Base-by-base conservation (phyloP, 2,888 invertebrate genomes). In the Clunio marinus region DNA sequence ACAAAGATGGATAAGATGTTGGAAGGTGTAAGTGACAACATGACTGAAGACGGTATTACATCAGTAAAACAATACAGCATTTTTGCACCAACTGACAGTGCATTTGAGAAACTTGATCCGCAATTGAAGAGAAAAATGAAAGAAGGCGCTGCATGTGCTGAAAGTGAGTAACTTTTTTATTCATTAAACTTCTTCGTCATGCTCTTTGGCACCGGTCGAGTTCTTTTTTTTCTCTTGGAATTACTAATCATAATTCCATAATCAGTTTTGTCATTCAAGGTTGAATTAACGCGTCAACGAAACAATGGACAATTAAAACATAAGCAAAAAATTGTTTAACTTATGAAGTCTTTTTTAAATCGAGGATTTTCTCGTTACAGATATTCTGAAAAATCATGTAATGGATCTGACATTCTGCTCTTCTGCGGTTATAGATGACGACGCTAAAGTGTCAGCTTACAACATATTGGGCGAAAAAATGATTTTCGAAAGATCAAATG, bases 361-460 rank as follows among this genome's bases (percentile, higher is more conserved):
- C 55, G 28, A 41, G 17, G 58, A n/a, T 28, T 68, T 63, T 51
- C 46, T 35, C 72, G 70, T 68, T 68, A 8, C 74, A 87, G 87
- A 83, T 72, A 83, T 88, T 67, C 74, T 88, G 35, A 83, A 84
- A 73, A 84, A 86, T 72, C 88, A 88, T 73, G 79, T 88, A 69
- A 79, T 88, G 27, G 83, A 85, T 3, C 82, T 86, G 72, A 86
- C 87, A 2, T 83, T 88, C 74, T 87, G 87, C 73, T 83, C 87
- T 0, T 76, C 82, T 22, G 85, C 85, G 7, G 83, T 88, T 20
- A 76, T 83, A 69, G 25, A 35, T 20, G 63, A 45, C n/a, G 81
- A 75, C 3, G 77, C 76, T 20, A 77, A 76, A 70, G 78, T 78
- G 0, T 75, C 76, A 2, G 77, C 78, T 2, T 76, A 75, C 70